Percentiles rank a stretch among this genome's conserved stretches.
Evolutionary conservation across 2,888 invertebrate genomes (phyloP).

Genomic region (Melanostoma mellinum): DNA sequence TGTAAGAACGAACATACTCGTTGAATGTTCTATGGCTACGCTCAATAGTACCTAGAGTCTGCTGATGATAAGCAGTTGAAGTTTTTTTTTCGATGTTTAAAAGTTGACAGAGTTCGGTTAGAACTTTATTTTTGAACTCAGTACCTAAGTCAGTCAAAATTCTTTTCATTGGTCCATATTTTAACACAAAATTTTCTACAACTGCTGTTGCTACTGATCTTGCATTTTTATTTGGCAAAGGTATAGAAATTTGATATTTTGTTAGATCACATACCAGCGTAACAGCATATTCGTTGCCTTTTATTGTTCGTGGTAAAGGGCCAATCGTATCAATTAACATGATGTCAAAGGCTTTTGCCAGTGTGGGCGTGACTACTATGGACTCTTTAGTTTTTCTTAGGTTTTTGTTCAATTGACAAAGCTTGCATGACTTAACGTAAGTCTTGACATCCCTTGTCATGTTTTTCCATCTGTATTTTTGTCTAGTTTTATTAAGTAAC

Average conservation of each 20-base stretch:
- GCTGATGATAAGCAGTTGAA: constrained; percentile 10
- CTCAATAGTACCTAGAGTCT: constrained; percentile 16
- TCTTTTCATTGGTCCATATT: constrained; percentile 34
- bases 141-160: constrained; percentile 14
- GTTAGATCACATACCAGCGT: not conserved
- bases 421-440: constrained; percentile 16
- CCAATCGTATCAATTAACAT: not conserved
- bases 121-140: constrained; percentile 3
- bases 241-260: not conserved
- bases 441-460: constrained; percentile 12
- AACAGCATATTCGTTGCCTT: not conserved
- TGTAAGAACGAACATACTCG: constrained; percentile 11
- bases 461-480: constrained; percentile 19
- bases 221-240: constrained; percentile 16
- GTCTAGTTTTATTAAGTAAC: constrained; percentile 1
- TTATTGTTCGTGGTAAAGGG: constrained; percentile 3
- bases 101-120: constrained; percentile 8
- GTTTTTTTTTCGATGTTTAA: too few relatives aligned
- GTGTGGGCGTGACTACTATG: constrained; percentile 25
- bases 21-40: constrained; percentile 7
- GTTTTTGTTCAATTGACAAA: too few relatives aligned
- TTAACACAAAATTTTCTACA: constrained; percentile 34
- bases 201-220: constrained; percentile 11
- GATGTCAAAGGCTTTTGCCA: constrained; percentile 17
- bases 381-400: constrained; percentile 14